Percentiles rank a stretch among this genome's conserved stretches.
phyloP scores from a whole-genome alignment of 2,888 invertebrate species.

The Macrostomum cliftonense region DNA sequence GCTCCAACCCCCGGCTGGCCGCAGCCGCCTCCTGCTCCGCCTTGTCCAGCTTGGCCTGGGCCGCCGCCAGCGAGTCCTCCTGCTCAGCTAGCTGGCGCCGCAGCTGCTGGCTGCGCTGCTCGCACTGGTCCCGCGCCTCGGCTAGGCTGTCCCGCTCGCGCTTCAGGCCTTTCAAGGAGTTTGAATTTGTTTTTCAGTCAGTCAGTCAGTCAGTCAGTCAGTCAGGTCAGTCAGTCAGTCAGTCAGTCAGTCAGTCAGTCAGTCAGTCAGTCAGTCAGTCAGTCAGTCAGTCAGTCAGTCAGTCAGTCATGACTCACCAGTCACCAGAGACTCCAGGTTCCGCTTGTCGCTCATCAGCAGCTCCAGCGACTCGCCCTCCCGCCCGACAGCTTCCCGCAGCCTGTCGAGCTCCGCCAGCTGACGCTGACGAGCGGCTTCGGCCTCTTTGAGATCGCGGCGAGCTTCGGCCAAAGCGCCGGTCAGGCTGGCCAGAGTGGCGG shows the following conservation, averaged over 20 bases:
- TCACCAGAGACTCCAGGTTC: neutral
- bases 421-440: conserved; percentile 20
- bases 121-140: conserved; percentile 8
- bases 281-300: too few species aligned
- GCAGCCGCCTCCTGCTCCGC: conserved; percentile 25
- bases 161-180: neutral
- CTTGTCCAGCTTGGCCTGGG: conserved; percentile 18
- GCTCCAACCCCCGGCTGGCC: conserved; percentile 21
- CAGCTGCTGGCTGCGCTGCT: conserved; percentile 22
- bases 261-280: too few species aligned
- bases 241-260: too few species aligned
- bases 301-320: too few species aligned
- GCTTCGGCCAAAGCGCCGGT: conserved; percentile 23
- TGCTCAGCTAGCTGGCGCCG: conserved; percentile 21
- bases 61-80: conserved; percentile 22
- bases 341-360: conserved; percentile 4
- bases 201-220: too few species aligned
- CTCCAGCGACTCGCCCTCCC: neutral
- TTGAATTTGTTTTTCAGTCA: too few species aligned
- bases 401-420: conserved; percentile 23
- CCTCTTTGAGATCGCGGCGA: conserved; percentile 19
- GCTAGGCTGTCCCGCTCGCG: neutral
- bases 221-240: too few species aligned
- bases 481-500: conserved; percentile 22
- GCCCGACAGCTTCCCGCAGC: conserved; percentile 13